Conservation (phyloP, 1,140 invertebrate species). For the Acromyrmex charruanus region DNA sequence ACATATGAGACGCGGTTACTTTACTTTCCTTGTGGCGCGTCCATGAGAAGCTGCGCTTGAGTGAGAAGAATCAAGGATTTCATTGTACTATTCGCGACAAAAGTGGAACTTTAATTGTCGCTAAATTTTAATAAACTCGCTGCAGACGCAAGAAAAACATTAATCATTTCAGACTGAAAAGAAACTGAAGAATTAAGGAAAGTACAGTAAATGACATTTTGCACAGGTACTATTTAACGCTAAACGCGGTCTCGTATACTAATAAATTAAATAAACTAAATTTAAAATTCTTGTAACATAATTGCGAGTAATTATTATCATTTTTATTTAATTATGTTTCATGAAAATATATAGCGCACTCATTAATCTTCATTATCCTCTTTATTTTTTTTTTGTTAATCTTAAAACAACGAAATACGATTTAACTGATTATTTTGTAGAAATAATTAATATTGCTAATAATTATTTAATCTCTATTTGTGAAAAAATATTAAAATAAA, state of each 20-base stretch:
- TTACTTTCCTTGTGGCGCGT: slow-evolving; percentile 27
- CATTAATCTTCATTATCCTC: background rate
- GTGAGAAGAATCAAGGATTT: background rate
- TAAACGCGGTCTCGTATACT: background rate
- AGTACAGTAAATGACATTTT: background rate
- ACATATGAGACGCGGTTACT: slow-evolving; percentile 48
- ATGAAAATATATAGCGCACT: too few relatives aligned
- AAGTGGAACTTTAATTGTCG: slow-evolving; percentile 39
- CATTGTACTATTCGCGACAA: slow-evolving; percentile 13
- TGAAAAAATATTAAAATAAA: slow-evolving; percentile 17
- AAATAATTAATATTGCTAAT: background rate
- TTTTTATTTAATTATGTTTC: background rate
- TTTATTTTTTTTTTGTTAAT: background rate
- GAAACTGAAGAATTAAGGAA: background rate
- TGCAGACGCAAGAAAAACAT: background rate
- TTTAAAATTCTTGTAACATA: background rate
- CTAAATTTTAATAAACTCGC: slow-evolving; percentile 10
- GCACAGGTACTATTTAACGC: background rate
- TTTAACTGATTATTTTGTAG: background rate
- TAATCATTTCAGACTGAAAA: slow-evolving; percentile 10
- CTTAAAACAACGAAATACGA: background rate
- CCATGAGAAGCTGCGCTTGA: slow-evolving; percentile 19
- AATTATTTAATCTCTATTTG: background rate
- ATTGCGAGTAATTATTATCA: background rate
- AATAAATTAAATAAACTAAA: background rate